Base-by-base conservation (phyloP, 1,140 invertebrate species). In the Trissolcus basalis region DNA sequence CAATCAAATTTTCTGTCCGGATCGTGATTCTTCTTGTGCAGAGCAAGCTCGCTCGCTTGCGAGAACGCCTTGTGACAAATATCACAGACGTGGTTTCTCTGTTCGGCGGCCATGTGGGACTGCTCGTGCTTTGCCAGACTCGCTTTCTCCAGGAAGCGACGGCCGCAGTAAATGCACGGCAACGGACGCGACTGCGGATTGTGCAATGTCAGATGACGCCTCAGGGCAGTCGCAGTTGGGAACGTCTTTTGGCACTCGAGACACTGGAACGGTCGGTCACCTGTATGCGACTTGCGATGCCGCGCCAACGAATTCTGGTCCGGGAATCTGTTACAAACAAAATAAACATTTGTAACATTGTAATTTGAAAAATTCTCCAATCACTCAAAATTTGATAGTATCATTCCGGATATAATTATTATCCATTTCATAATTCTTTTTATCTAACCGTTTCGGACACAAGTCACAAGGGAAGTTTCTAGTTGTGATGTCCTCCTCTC, bases 1-100 rank as follows among this genome's bases (percentile, higher is more conserved):
- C 87, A 89, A 80, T 89, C 86, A 75, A 87, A 88, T 78, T 89
- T 89, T 77, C 85, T 87, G 64, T 87, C 86, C 27, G 86, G 85
- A 76, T 89, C 87, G 53, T 88, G 87, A 83, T 87, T 83, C 70
- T 87, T 88, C 71, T 87, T 87, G 61, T 89, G 87, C 19, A 88
- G 70, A 64, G 64, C 82, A 32, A 89, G 78, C 51, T 89, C 87
- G 19, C 74, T 81, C 41, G 79, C 58, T 41, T 83, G 81, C 9
- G 80, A 56, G 39, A 88, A 89, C 15, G 82, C 70, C 59, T 89
- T 89, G 51, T 86, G 83, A 73, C 87, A 88, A 61, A 87, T 82
- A 36, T 89, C 86, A 59, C 86, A 89, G 10, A 81, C 81, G 50
- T 86, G 82, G n/a, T 78, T 81, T 43, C 79, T 74, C 53, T 87